Evolutionary conservation across 2,113 vertebrate species (phyloP).

Genomic region (Seriola dumerili): DNA sequence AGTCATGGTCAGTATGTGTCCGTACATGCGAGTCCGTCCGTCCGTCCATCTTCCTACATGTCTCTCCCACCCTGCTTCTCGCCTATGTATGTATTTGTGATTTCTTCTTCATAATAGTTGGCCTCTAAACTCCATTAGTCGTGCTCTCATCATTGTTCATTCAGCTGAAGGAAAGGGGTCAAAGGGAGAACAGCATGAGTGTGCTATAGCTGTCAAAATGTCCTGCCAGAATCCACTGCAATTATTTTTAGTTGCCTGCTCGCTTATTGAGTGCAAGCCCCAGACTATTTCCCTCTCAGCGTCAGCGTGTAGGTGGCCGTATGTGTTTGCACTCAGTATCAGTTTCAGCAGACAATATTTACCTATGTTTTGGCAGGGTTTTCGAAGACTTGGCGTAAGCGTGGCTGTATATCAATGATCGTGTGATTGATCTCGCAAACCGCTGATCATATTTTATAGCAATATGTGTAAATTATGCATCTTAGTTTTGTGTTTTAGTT

Average conservation of each 20-base stretch:
- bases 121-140: slow-evolving; percentile 59
- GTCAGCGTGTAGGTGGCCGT: background rate
- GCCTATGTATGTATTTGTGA: slow-evolving; percentile 11
- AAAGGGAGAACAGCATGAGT: slow-evolving; percentile 45
- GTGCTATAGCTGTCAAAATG: slow-evolving; percentile 64
- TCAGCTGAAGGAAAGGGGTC: slow-evolving; percentile 60
- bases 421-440: background rate
- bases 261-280: slow-evolving; percentile 55
- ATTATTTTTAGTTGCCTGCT: slow-evolving; percentile 64
- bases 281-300: slow-evolving; percentile 39
- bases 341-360: slow-evolving; percentile 35
- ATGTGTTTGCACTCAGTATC: slow-evolving; percentile 38
- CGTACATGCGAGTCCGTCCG: background rate
- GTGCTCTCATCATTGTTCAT: slow-evolving; percentile 57
- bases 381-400: background rate
- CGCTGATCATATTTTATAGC: background rate
- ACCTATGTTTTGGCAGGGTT: slow-evolving; percentile 8
- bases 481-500: background rate
- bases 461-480: background rate
- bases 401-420: background rate
- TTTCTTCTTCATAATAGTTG: slow-evolving; percentile 41
- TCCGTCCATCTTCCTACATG: background rate
- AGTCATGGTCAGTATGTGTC: slow-evolving; percentile 89
- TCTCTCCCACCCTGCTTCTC: slow-evolving; percentile 4
- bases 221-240: slow-evolving; percentile 56